Base-by-base conservation (phyloP, 2,888 invertebrate genomes). In the Athalia cordata region DNA sequence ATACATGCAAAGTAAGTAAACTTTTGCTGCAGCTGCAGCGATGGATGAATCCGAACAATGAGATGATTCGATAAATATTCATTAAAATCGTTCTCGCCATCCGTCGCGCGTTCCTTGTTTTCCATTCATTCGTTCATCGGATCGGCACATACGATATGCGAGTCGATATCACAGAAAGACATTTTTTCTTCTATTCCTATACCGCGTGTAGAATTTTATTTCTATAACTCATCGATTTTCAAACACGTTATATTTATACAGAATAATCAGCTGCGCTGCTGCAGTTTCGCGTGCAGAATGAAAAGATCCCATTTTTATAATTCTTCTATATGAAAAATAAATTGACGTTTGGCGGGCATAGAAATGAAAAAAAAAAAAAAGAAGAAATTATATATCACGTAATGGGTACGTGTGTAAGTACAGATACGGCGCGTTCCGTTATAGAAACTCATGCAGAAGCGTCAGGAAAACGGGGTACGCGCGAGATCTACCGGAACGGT, bases 51-150 rank as follows among this genome's bases (percentile, higher is more conserved):
- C 78, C 76, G 68, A 47, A 70, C 78, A 75, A 50, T 50, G 67
- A 78, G 82, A 82, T 84, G 82, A 82, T 76, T 76, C 76, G 81
- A 83, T 84, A 84, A 86, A 86, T 86, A 86, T 85, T 85, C 85
- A 84, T 85, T 82, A 82, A 81, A 72, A 77, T 47, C n/a, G 7
- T 64, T 15, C 7, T 61, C 67, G 67, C 13, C 49, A 1, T 50
- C 50, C 49, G 49, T 49, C 50, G 50, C 9, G 61, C n/a, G 15
- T 9, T 50, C 5, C 50, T 67, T n/a, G 15, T 64, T 66, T 67
- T 29, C 7, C 29, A 43, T 64, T 50, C 50, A 13, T 50, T 15
- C 13, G 0, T n/a, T 11, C 50, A 8, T 50, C 50, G 13, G 43
- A 29, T 15, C 57, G 13, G 3, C 57, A n/a, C 29, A 29, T 29